Evolutionary conservation across 2,797 vertebrate genomes (phyloP), one percentile per base, ranked within the genome.

Genomic region (Craterocephalus amniculus): DNA sequence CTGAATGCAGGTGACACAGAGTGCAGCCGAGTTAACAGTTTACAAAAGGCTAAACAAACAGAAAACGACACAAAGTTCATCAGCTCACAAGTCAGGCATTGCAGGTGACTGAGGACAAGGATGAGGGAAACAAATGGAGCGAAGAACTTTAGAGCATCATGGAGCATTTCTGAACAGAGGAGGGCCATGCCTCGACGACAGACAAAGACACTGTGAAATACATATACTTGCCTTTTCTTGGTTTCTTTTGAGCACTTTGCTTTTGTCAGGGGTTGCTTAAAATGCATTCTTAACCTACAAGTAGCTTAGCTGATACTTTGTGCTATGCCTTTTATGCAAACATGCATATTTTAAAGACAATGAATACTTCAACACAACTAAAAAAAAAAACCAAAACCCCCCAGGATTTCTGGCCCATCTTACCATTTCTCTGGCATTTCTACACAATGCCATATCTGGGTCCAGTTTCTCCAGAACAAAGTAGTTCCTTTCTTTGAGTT

Each of bases 361-460:
- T 6, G 35, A 48, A 22, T n/a, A 62, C 16, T 45, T 29, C 18
- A 11, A 61, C 9, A 1, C 24, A 40, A 34, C 5, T 29, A 27
- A 40, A 55, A 55, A 27, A 40, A 56, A 56, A 22, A 5, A 31
- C 22, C 0, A 0, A 45, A 35, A 38, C n/a, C n/a, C n/a, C n/a
- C n/a, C 8, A 31, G 24, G 38, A 10, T 43, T 48, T 56, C 34
- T 14, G 24, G 38, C 32, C 0, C 0, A 73, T 70, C 96, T 96
- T 96, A 99, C 98, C 97, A 96, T 92, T 89, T 98, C 96, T 92
- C 97, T 94, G 85, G 94, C 92, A 79, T 97, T 97, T 89, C 94
- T 96, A 90, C 97, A 99, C 60, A 98, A 84, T 43, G 97, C 95
- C 98, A 99, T 99, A 61, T 99, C 98, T 38, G 97, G 95, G 91